phyloP scores from a whole-genome alignment of 2,888 invertebrate genomes.

The Polymixis flavicincta region DNA sequence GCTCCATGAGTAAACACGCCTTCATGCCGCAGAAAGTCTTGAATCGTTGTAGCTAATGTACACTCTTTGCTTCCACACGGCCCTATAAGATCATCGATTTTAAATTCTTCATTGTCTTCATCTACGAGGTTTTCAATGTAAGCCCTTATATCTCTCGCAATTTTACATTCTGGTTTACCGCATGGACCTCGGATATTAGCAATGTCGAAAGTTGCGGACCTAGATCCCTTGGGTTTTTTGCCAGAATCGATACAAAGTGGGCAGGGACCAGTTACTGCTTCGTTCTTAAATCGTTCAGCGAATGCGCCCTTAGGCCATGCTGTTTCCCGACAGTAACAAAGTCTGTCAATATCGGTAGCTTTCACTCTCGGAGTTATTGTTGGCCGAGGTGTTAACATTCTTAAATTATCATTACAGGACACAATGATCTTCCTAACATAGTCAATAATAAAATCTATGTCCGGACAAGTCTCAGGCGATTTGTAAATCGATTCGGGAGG shows the following conservation, averaged over 20 bases:
- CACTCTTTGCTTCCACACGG: conserved; percentile 87
- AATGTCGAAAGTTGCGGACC: conserved; percentile 79
- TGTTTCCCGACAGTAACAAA: conserved; percentile 85
- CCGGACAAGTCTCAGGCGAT: conserved; percentile 83
- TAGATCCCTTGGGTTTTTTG: conserved; percentile 67
- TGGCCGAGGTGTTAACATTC: conserved; percentile 86
- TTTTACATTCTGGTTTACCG: conserved; percentile 84
- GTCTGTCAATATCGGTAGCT: conserved; percentile 86
- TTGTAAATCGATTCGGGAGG: conserved; percentile 83
- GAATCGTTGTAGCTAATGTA: conserved; percentile 82
- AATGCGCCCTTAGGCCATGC: conserved; percentile 82
- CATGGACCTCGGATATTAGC: conserved; percentile 87
- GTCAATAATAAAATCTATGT: conserved; percentile 83
- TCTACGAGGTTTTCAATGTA: conserved; percentile 84
- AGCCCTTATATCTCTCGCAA: conserved; percentile 83
- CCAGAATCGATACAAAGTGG: conserved; percentile 80
- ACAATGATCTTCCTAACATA: conserved; percentile 85
- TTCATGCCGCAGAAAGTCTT: conserved; percentile 82
- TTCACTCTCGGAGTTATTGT: conserved; percentile 83
- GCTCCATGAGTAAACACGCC: conserved; percentile 77
- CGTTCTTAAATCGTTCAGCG: conserved; percentile 81
- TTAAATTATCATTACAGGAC: conserved; percentile 88
- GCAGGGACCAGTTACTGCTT: conserved; percentile 80
- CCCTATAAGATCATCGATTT: conserved; percentile 81
- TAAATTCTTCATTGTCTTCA: conserved; percentile 82